These are phyloP conservation scores for Hybos culiciformis DNA, from an alignment of 2,888 invertebrate genomes.

Conservation along the genomic window DNA sequence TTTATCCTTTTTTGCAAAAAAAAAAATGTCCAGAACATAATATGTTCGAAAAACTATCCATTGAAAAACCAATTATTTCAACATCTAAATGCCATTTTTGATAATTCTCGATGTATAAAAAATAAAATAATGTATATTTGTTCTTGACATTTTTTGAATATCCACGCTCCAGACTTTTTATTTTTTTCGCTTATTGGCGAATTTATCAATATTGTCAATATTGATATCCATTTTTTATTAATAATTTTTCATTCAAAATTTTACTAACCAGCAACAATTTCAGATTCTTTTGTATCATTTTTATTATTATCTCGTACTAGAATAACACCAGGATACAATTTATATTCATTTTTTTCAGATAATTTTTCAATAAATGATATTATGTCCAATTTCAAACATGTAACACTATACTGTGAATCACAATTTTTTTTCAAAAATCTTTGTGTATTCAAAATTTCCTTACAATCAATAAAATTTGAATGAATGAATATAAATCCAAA, in stretches of 20 bases:
- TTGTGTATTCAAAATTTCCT: background rate
- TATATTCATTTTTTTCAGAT: slow-evolving; percentile 50
- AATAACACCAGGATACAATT: slow-evolving; percentile 58
- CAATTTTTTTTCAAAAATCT: slow-evolving; percentile 32
- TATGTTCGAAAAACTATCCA: too few species aligned
- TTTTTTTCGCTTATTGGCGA: too few species aligned
- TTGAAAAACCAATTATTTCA: too few species aligned
- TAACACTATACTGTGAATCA: slow-evolving; percentile 47
- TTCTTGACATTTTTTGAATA: too few species aligned
- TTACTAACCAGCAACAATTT: slow-evolving; percentile 47
- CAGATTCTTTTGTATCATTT: slow-evolving; percentile 44
- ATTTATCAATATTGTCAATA: too few species aligned
- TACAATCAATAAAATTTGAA: background rate
- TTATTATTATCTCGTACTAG: slow-evolving; percentile 52
- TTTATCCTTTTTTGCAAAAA: too few species aligned
- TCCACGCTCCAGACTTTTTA: too few species aligned
- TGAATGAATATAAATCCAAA: background rate
- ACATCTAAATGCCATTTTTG: too few species aligned
- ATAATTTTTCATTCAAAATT: background rate
- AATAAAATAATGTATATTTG: too few species aligned
- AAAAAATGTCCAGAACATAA: too few species aligned
- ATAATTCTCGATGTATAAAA: too few species aligned
- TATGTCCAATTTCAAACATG: slow-evolving; percentile 66
- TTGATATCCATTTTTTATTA: too few species aligned
- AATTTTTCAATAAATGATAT: slow-evolving; percentile 62